phyloP scores from a whole-genome alignment of 2,797 vertebrate genomes.

The Gambusia yucatana region DNA sequence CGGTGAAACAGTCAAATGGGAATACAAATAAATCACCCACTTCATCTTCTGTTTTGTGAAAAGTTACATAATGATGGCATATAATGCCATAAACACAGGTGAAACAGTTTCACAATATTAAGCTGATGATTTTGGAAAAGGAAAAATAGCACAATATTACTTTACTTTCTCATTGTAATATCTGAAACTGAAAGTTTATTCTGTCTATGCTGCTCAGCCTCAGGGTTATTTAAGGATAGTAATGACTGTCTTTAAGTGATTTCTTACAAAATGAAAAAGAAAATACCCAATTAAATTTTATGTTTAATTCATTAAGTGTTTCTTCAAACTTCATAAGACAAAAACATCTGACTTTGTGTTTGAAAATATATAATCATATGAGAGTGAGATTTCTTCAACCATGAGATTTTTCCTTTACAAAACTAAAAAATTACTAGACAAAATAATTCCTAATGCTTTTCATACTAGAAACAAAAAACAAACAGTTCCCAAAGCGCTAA shows the following conservation, averaged over 20 bases:
- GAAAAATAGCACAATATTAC: background rate
- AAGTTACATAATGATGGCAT: conserved; percentile 23
- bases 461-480: background rate
- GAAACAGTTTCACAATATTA: background rate
- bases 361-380: background rate
- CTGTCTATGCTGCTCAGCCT: background rate
- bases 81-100: background rate
- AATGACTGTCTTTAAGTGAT: conserved; percentile 17
- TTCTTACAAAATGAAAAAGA: conserved; percentile 16
- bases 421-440: background rate
- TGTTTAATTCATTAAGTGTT: background rate
- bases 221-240: conserved; percentile 21
- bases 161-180: conserved; percentile 10
- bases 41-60: conserved; percentile 38
- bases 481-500: background rate
- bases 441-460: background rate
- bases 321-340: background rate
- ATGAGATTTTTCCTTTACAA: background rate
- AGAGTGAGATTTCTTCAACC: background rate
- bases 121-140: background rate
- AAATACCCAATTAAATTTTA: background rate
- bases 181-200: conserved; percentile 14
- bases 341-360: background rate
- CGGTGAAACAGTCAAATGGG: conserved; percentile 28
- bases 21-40: conserved; percentile 35